Base-by-base conservation (phyloP, 2,797 vertebrate species). In the Dermochelys coriacea region DNA sequence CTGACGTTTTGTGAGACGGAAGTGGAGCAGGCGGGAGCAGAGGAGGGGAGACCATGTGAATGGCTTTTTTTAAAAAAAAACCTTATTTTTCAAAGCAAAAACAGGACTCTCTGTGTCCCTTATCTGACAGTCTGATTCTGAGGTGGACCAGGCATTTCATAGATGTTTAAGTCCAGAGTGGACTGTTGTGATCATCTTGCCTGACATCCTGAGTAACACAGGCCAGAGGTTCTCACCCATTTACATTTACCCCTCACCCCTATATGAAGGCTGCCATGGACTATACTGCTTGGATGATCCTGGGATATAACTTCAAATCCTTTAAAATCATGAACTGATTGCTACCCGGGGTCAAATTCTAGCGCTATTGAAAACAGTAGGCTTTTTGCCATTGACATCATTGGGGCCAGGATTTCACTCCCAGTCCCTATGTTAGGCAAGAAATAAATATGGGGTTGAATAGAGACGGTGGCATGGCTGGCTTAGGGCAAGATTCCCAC, bases 61-160 rank as follows among this genome's bases (percentile, higher is more conserved):
- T 52, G 80, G 68, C 37, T 52, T 79, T 52, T 79, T 75, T 77
- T 90, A 78, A 57, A 92, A 96, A 94, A 90, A 8, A 75, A 15
- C 71, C 6, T 57, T 93, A 88, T 37, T 8, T 29, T 1, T 0
- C 3, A 37, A 19, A 29, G 16, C 41, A 4, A 50, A 85, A n/a
- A 3, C 25, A 59, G 55, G 87, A 54, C 5, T 31, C 85, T 87
- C 85, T 91, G 51, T 91, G 16, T 93, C 91, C 96, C 92, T 89
- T 37, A 19, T 68, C 74, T 87, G 85, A 31, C 34, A 2, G 2
- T 91, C 78, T 5, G 12, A 64, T 85, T 80, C 83, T 89, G 51
- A 78, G 59, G 34, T 31, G 85, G 90, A 18, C 45, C 41, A 31
- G 90, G 64, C 37, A 15, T 6, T 85, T 86, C 18, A 78, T 49